A percentile compares a stretch with the other conserved stretches of the same genome.
These are phyloP conservation scores for Anolis sagrei DNA, from an alignment of 2,113 vertebrate genomes.

Conservation along the genomic window DNA sequence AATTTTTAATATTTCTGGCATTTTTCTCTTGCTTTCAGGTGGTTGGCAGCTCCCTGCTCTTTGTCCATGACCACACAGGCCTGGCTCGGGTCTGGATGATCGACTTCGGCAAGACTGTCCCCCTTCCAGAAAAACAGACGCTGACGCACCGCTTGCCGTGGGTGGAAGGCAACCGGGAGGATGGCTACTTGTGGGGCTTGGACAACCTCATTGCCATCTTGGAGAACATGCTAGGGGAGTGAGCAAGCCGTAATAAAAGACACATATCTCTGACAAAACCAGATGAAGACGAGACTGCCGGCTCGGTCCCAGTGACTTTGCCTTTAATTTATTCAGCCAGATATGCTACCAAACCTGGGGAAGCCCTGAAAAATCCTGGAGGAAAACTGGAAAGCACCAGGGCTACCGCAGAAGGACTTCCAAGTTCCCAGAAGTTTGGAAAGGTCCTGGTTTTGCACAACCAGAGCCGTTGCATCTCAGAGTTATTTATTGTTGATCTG, in stretches of 20 bases:
- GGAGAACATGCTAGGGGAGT: slow-evolving; percentile 71
- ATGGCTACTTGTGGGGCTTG: slow-evolving; percentile 91
- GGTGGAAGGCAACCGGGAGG: slow-evolving; percentile 89
- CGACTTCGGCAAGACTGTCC: slow-evolving; percentile 90
- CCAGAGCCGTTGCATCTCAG: not conserved
- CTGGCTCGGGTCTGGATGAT: slow-evolving; percentile 92
- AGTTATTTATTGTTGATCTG: not conserved
- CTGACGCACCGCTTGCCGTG: slow-evolving; percentile 88
- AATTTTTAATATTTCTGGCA: too few species aligned
- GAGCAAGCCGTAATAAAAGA: not conserved
- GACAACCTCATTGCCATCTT: slow-evolving; percentile 88
- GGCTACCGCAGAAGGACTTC: too few species aligned
- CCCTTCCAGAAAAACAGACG: slow-evolving; percentile 74
- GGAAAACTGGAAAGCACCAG: too few species aligned
- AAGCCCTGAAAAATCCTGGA: not conserved
- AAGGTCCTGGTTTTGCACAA: not conserved
- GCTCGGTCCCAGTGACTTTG: not conserved
- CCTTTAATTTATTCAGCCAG: slow-evolving; percentile 29
- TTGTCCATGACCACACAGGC: slow-evolving; percentile 86
- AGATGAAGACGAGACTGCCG: too few species aligned
- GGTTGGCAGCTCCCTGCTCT: slow-evolving; percentile 90
- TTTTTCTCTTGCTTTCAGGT: slow-evolving; percentile 78
- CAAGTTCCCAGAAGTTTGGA: too few species aligned
- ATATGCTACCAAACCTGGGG: slow-evolving; percentile 9
- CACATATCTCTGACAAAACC: too few species aligned